phyloP scores from a whole-genome alignment of 2,113 vertebrate genomes.

The Phylloscopus whistleri region DNA sequence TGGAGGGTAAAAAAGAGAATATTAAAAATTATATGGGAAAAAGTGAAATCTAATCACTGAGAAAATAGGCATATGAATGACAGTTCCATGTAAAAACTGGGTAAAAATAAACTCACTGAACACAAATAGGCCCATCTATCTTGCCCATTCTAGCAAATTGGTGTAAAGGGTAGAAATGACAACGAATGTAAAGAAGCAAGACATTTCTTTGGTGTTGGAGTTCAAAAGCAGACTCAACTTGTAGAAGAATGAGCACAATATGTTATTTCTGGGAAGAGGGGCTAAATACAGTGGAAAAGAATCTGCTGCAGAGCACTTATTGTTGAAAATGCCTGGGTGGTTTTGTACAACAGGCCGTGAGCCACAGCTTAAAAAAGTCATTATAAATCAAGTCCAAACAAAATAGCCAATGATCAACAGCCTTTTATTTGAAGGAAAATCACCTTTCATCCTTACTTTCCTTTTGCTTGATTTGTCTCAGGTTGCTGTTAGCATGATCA shows the following conservation, averaged over 20 bases:
- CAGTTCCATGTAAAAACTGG: background rate
- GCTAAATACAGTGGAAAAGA: background rate
- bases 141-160: accelerated
- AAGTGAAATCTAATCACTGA: background rate
- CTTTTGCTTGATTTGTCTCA: background rate
- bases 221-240: background rate
- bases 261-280: background rate
- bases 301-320: background rate
- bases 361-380: background rate
- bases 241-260: background rate
- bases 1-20: accelerated
- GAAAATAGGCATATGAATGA: background rate
- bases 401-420: background rate
- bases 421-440: background rate
- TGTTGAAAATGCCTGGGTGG: background rate
- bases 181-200: background rate
- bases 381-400: background rate
- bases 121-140: background rate
- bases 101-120: background rate
- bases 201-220: background rate
- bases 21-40: background rate
- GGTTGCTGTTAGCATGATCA: background rate
- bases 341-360: background rate
- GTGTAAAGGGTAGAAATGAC: background rate
- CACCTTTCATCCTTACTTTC: background rate